phyloP scores from a whole-genome alignment of 1,140 invertebrate genomes.

The Propsilocerus akamusi region DNA sequence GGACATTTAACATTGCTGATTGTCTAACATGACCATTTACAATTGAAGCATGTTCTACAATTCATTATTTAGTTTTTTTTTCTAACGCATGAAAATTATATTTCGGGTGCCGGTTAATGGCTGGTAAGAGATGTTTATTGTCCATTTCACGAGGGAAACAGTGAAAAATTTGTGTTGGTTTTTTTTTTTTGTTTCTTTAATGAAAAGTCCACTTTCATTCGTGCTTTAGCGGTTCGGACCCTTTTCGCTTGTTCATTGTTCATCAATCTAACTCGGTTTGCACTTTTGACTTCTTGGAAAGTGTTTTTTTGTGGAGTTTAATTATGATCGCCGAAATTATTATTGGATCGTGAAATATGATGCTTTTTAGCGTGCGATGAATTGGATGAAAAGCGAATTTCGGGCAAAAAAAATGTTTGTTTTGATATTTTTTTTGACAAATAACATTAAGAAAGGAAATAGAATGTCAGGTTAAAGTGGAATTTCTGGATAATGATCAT shows the following conservation, averaged over 20 bases:
- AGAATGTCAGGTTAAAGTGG: not conserved
- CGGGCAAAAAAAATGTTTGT: too few species aligned
- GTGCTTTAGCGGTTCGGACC: not conserved
- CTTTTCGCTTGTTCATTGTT: not conserved
- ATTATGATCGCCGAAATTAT: too few species aligned
- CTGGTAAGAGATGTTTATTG: not conserved
- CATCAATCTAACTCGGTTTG: not conserved
- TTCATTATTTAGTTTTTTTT: too few species aligned
- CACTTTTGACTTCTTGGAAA: constrained; percentile 1
- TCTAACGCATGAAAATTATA: too few species aligned
- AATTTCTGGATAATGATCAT: not conserved
- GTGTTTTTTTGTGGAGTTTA: constrained; percentile 12
- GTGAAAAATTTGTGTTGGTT: too few species aligned
- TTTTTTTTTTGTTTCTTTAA: too few species aligned
- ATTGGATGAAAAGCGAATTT: not conserved
- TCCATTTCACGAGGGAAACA: not conserved
- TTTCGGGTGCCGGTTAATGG: too few species aligned
- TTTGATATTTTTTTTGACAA: not conserved
- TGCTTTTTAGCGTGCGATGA: constrained; percentile 1
- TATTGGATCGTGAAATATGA: constrained; percentile 2
- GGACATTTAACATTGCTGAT: not conserved
- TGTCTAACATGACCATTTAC: not conserved
- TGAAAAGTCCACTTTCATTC: not conserved
- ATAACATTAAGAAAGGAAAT: not conserved
- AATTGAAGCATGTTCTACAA: not conserved